Evolutionary conservation across 2,113 vertebrate genomes (phyloP), one percentile per base, ranked within the genome.

Genomic region (Grallaria varia): DNA sequence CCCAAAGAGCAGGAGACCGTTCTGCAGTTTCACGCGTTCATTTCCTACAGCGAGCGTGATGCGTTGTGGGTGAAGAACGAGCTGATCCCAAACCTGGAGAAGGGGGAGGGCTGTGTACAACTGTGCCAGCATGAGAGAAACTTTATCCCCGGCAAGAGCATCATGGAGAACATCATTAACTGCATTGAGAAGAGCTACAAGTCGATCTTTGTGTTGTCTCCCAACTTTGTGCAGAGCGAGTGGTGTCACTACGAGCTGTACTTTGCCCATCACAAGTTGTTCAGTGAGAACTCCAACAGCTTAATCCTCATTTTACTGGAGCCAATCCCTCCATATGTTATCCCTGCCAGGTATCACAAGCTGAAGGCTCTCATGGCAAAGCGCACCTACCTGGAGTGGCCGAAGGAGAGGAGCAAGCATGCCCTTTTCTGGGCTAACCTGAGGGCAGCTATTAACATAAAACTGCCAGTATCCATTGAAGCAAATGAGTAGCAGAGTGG

Each of bases 181-280:
- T 99, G 98, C 87, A 98, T 99, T 69, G 99, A 99, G 96, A 98
- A 98, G 93, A 98, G 99, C 94, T 96, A 99, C 85, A 98, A 98
- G 89, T 98, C 98, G 0, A 97, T 99, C 83, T 99, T 99, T 52
- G 98, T 99, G 40, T 82, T 99, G 84, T 99, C 99, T 33, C 98
- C 98, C 68, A 98, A 99, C 96, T 99, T 99, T 55, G 98, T 99
- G 52, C 98, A 98, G 97, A 99, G 99, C 1, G 99, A 99, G 20
- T 99, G 99, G 99, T 99, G 99, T 68, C 99, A 99, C 94, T 99
- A 99, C 10, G 98, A 99, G 92, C 98, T 99, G 31, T 99, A 99
- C 95, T 99, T 99, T 27, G 99, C 99, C 84, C 98, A 98, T 27
- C 99, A 99, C 96, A 98, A 98, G 56, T 90, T 97, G 5, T 97